These are phyloP conservation scores for Chromis chromis DNA, from an alignment of 2,797 vertebrate species.

Conservation along the genomic window DNA sequence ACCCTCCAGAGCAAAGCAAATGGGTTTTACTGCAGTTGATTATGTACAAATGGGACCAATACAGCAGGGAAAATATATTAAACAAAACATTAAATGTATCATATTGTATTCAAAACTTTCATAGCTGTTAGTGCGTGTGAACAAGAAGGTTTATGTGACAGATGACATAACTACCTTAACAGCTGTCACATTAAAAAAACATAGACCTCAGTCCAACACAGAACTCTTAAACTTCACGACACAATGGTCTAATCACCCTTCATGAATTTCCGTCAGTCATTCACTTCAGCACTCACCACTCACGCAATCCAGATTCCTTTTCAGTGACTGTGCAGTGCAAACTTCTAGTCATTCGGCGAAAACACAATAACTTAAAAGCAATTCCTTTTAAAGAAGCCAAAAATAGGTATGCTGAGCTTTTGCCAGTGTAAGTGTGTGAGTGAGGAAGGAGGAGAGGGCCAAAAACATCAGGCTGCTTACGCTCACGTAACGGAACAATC, in stretches of 20 bases:
- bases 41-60: background rate
- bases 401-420: conserved; percentile 60
- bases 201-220: background rate
- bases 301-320: conserved; percentile 55
- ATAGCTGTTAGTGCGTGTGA: background rate
- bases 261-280: conserved; percentile 8
- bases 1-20: background rate
- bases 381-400: conserved; percentile 61
- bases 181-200: conserved; percentile 8
- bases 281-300: conserved; percentile 11
- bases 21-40: background rate
- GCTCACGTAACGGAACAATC: conserved; percentile 76
- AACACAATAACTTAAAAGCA: conserved; percentile 52
- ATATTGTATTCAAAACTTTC: background rate
- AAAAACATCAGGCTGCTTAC: conserved; percentile 69
- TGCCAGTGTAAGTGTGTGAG: conserved; percentile 62
- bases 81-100: background rate
- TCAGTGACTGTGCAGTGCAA: conserved; percentile 25
- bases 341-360: conserved; percentile 39
- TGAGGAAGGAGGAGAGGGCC: conserved; percentile 47
- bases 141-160: conserved; percentile 16
- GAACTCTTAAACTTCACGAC: conserved; percentile 16
- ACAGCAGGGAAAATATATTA: background rate
- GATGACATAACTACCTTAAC: conserved; percentile 12
- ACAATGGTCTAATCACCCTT: conserved; percentile 10